A percentile compares a stretch with the other conserved stretches of the same genome.
Conservation (phyloP, 2,113 vertebrate genomes). For the Triplophysa siluroides region DNA sequence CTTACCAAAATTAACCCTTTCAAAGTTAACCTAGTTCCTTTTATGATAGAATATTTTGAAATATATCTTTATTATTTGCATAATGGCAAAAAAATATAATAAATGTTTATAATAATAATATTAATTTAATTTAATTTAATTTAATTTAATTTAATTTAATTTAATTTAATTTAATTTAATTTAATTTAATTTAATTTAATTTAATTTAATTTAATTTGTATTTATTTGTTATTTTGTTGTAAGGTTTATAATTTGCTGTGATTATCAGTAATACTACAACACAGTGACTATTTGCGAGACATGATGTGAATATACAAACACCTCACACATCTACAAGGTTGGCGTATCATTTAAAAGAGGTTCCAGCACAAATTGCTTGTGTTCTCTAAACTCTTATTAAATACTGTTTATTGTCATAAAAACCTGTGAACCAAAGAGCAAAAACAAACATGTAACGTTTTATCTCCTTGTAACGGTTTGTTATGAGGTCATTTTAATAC, state of each 20-base stretch:
- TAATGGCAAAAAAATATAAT: too few species aligned
- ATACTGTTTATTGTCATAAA: conserved; percentile 33
- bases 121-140: too few species aligned
- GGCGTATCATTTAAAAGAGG: neutral
- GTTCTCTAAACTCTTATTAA: conserved; percentile 37
- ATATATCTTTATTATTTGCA: too few species aligned
- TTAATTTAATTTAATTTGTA: neutral
- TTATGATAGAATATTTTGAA: too few species aligned
- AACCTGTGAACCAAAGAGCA: conserved; percentile 18
- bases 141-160: too few species aligned
- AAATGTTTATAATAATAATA: too few species aligned
- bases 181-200: too few species aligned
- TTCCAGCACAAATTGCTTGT: conserved; percentile 7
- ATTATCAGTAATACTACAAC: neutral
- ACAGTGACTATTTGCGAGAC: neutral
- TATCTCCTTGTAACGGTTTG: conserved; percentile 41
- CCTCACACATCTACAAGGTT: neutral
- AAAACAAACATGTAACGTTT: conserved; percentile 33
- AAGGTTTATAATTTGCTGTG: neutral
- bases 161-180: too few species aligned
- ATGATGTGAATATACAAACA: conserved; percentile 21
- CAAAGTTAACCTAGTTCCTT: too few species aligned
- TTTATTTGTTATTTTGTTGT: neutral
- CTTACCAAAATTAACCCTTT: too few species aligned
- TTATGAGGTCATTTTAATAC: conserved; percentile 60